These are phyloP conservation scores for Luscinia luscinia DNA, from an alignment of 2,797 vertebrate genomes.

Conservation along the genomic window DNA sequence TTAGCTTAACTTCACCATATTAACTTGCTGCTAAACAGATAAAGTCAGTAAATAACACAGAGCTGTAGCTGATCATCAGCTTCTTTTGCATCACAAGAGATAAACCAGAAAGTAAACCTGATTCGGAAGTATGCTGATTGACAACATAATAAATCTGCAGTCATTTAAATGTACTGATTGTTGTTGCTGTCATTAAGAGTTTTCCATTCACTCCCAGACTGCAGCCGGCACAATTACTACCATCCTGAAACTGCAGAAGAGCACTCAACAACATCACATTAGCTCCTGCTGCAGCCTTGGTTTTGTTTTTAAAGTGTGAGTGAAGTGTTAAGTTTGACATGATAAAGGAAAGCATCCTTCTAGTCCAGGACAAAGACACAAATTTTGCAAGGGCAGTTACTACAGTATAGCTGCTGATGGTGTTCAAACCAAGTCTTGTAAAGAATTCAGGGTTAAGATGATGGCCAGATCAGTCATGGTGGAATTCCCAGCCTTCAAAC, in stretches of 20 bases:
- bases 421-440: background rate
- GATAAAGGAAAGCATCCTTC: background rate
- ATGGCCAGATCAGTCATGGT: slow-evolving; percentile 3
- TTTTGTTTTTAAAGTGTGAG: background rate
- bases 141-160: background rate
- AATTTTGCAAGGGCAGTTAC: background rate
- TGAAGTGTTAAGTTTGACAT: background rate
- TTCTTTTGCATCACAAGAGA: slow-evolving; percentile 7
- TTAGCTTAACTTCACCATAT: background rate
- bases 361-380: background rate
- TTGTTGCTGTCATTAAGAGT: background rate
- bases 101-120: slow-evolving; percentile 2
- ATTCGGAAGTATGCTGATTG: background rate
- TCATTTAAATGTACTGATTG: background rate
- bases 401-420: background rate
- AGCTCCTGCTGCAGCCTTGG: background rate
- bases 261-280: background rate
- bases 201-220: background rate
- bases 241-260: background rate
- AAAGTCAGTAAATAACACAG: background rate
- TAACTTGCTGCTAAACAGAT: background rate
- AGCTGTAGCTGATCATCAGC: background rate
- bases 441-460: background rate
- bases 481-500: slow-evolving; percentile 29
- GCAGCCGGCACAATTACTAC: background rate